Evolutionary conservation across 2,888 invertebrate species (phyloP), one percentile per base, ranked within the genome.

Genomic region (Lochmaea crataegi): DNA sequence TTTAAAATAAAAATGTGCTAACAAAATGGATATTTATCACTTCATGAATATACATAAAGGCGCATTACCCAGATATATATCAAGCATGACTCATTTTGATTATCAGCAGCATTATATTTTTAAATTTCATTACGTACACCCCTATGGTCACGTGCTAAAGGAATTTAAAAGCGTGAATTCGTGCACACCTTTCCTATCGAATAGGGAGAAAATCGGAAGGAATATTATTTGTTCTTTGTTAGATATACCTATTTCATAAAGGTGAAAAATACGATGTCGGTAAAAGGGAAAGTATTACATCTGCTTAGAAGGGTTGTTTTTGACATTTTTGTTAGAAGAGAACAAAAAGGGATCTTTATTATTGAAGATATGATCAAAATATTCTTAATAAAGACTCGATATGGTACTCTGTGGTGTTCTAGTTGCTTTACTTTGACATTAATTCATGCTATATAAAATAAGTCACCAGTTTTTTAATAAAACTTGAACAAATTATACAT

Each of bases 241-340:
- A 67, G 57, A 64, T 71, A 64, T 71, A 51, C 57, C 65, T 22
- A 60, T 71, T 60, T 68, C 26, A 61, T 68, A 74, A 68, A 74
- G 72, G 71, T 71, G 76, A 74, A 76, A 74, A 66, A 65, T 68
- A 66, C 71, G 48, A 73, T 72, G 58, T 68, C 41, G 42, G 32
- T 16, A 26, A 65, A 67, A 70, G 41, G 51, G 65, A 68, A 75
- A 42, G 56, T 65, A 57, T 70, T 68, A 51, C 75, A 75, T 71
- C 75, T 75, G 75, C 71, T 69, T 22, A 12, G 58, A 66, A 63
- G 73, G 66, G 69, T 73, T 69, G 68, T 22, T 58, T 60, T 60
- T 45, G 58, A 14, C 45, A 45, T 60, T 68, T 32, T 48, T 14
- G 16, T n/a, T 32, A 60, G 61, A 32, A n/a, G 48, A 38, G 7